A percentile compares a stretch with the other conserved stretches of the same genome.
Conservation (phyloP, 2,113 vertebrate species). For the Callorhinus ursinus region DNA sequence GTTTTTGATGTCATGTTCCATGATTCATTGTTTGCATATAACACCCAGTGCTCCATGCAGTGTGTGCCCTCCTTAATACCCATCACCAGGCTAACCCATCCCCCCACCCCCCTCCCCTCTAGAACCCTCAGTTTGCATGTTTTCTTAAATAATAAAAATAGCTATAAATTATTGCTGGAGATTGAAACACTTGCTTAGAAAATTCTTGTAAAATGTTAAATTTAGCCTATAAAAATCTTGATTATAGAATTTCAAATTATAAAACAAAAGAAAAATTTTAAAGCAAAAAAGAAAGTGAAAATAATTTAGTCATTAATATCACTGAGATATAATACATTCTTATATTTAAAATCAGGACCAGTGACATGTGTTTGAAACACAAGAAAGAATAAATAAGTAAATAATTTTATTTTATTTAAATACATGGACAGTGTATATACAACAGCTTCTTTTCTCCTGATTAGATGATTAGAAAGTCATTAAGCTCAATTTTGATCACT, state of each 20-base stretch:
- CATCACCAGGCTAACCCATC: too few relatives aligned
- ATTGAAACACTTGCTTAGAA: not conserved
- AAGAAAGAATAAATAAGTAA: not conserved
- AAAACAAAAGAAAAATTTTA: not conserved
- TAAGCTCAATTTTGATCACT: not conserved
- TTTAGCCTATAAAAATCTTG: not conserved
- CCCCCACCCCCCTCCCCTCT: too few relatives aligned
- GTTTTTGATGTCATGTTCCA: too few relatives aligned
- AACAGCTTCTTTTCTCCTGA: not conserved
- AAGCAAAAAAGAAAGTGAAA: not conserved
- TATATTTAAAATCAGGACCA: not conserved
- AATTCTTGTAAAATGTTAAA: not conserved
- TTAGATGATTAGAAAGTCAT: not conserved
- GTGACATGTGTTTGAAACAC: not conserved
- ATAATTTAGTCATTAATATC: not conserved
- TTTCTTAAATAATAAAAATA: not conserved
- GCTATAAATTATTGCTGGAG: not conserved
- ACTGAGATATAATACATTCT: not conserved
- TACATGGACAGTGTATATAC: not conserved
- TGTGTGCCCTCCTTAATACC: too few relatives aligned
- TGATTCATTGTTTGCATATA: too few relatives aligned
- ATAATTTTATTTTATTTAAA: not conserved
- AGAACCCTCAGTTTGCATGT: not conserved
- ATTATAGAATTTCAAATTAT: not conserved
- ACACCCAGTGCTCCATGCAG: too few relatives aligned